Base-by-base conservation (phyloP, 1,140 invertebrate genomes). In the Dryas iulia region DNA sequence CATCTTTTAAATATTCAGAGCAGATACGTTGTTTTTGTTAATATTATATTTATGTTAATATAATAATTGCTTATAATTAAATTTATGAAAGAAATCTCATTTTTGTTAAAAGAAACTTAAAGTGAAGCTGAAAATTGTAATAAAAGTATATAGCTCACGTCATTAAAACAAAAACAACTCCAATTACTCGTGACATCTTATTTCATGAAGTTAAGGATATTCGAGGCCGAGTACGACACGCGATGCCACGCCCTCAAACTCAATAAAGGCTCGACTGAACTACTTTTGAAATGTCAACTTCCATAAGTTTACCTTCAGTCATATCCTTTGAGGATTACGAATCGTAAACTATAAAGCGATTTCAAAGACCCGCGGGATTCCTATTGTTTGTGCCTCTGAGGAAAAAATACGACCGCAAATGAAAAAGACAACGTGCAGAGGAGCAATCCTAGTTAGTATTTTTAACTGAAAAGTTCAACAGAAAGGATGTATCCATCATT, bases 201-300 rank as follows among this genome's bases (percentile, higher is more conserved):
- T 62, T 63, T 61, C 59, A 57, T 58, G 25, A 62, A 47, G 66
- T 24, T 54, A 63, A 63, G 30, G 30, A 68, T 68, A 57, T 61
- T 69, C 33, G 59, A 58, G 59, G 59, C 30, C 59, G 31, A 30
- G 67, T 66, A 73, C 70, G 74, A 78, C 82, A 86, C 83, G 79
- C 74, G 65, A 79, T 67, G 72, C 82, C 82, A 86, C 83, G 74
- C 82, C 81, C 83, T 79, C 70, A 35, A 58, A 66, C 62, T 66
- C 67, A 72, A 80, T 71, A 72, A 78, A 73, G 58, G 23, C 64
- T 66, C 59, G 26, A 74, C 58, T 70, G 57, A 57, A 72, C 23
- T 63, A 63, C 56, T 30, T 63, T 47, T 54, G 30, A 69, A 57
- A 71, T 30, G 61, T 52, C 54, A 68, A 63, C 33, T 53, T 53